Base-by-base conservation (phyloP, 2,888 invertebrate species). In the Drosophila limbata region DNA sequence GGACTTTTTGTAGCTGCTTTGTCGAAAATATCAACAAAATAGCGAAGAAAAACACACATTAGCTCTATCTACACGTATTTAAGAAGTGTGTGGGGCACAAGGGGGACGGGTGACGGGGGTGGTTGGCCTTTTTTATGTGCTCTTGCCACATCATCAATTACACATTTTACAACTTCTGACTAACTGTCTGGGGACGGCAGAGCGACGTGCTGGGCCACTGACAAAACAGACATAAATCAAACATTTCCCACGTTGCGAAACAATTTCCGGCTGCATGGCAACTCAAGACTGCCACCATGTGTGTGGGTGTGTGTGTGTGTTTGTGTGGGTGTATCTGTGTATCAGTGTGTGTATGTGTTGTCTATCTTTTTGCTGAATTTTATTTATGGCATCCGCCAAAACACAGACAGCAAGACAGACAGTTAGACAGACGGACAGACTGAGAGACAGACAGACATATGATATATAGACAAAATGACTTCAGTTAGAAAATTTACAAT, bases 191-290 rank as follows among this genome's bases (percentile, higher is more conserved):
- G 42, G 5, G 51, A 9, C 59, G n/a, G 19, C 8, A 33, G 50
- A n/a, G 40, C 50, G 57, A 73, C 70, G 77, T 74, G 81, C 73
- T 69, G 77, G 63, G 78, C 73, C 77, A 77, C 87, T 84, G 77
- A 80, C 75, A 77, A 79, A 85, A 85, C 88, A 88, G 77, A 86
- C 85, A 86, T 86, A 86, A 86, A 86, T 86, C 88, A 86, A 88
- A 86, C 88, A 86, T 88, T 86, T 86, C 84, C 88, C 88, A 88
- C 88, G 86, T 84, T 88, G 74, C 86, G 81, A 86, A 86, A 86
- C 81, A 88, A 86, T 88, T 86, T 86, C 86, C 85, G 85, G 69
- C 76, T 79, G 79, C 79, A 72, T 75, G 77, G 79, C 64, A 75
- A 75, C 88, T 84, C 83, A 80, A 84, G 84, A 81, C 88, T 56